A percentile compares a stretch with the other conserved stretches of the same genome.
phyloP scores from a whole-genome alignment of 2,888 invertebrate genomes.

The Cyclophora albipunctata region DNA sequence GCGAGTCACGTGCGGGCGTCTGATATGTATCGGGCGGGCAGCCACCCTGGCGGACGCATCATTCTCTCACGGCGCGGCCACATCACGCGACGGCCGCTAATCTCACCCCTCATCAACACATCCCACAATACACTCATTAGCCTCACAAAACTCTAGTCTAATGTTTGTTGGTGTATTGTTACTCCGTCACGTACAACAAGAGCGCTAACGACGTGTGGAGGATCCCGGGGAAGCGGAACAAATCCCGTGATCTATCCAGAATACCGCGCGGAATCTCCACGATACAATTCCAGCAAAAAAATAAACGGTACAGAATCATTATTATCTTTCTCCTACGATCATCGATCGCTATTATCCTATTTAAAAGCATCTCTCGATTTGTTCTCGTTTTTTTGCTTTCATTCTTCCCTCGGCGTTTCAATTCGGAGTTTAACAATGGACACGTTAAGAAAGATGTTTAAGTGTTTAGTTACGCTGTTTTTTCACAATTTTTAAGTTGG shows the following conservation, averaged over 20 bases:
- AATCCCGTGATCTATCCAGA: conserved; percentile 60
- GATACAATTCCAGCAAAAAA: conserved; percentile 52
- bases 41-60: conserved; percentile 54
- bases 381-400: conserved; percentile 62
- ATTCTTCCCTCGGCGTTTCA: conserved; percentile 65
- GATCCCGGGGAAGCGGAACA: conserved; percentile 70
- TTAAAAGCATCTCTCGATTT: conserved; percentile 74
- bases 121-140: conserved; percentile 69
- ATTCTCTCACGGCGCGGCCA: conserved; percentile 54
- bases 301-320: conserved; percentile 63
- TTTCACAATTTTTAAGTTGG: conserved; percentile 72
- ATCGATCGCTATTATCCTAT: conserved; percentile 74
- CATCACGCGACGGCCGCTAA: conserved; percentile 32
- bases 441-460: conserved; percentile 74
- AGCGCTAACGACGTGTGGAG: conserved; percentile 70
- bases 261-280: conserved; percentile 57
- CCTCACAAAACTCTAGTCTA: conserved; percentile 60
- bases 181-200: conserved; percentile 61
- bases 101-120: conserved; percentile 45
- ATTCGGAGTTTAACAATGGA: conserved; percentile 64
- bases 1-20: conserved; percentile 67
- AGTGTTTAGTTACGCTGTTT: conserved; percentile 73
- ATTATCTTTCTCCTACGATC: conserved; percentile 72
- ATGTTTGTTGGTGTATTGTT: conserved; percentile 54
- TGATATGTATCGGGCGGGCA: conserved; percentile 54